A percentile compares a stretch with the other conserved stretches of the same genome.
Evolutionary conservation across 2,888 invertebrate species (phyloP).

Genomic region (Coleophora deauratella): DNA sequence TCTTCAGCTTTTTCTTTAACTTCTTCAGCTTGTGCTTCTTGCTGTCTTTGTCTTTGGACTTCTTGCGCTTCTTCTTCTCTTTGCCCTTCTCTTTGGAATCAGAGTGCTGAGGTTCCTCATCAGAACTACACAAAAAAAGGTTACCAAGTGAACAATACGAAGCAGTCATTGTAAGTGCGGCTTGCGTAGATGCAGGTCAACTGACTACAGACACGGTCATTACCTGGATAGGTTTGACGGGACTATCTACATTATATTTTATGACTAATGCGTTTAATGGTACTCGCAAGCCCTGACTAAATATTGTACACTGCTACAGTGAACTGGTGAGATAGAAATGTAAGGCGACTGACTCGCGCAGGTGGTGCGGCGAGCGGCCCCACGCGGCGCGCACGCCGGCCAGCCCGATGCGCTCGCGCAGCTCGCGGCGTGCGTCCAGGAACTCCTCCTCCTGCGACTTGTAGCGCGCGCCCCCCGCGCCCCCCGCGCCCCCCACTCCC

Average conservation of each 20-base stretch:
- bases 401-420: constrained; percentile 83
- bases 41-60: constrained; percentile 64
- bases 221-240: too few species aligned
- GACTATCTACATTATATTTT: too few species aligned
- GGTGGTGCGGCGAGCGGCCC: constrained; percentile 83
- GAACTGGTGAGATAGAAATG: constrained; percentile 3
- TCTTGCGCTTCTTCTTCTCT: constrained; percentile 61
- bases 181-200: too few species aligned
- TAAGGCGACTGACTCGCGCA: constrained; percentile 69
- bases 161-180: too few species aligned
- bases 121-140: constrained; percentile 48
- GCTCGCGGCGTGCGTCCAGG: constrained; percentile 80
- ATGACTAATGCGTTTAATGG: too few species aligned
- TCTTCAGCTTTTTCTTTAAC: constrained; percentile 71
- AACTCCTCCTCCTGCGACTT: constrained; percentile 77
- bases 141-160: not conserved
- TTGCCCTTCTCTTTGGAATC: constrained; percentile 39
- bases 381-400: constrained; percentile 80
- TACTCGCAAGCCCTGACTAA: too few species aligned
- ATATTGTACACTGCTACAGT: too few species aligned
- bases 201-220: too few species aligned
- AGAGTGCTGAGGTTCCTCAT: constrained; percentile 55
- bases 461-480: constrained; percentile 30
- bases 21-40: constrained; percentile 74
- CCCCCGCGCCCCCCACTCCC: too few species aligned